phyloP scores from a whole-genome alignment of 1,140 invertebrate species.

The Drosophila virilis region DNA sequence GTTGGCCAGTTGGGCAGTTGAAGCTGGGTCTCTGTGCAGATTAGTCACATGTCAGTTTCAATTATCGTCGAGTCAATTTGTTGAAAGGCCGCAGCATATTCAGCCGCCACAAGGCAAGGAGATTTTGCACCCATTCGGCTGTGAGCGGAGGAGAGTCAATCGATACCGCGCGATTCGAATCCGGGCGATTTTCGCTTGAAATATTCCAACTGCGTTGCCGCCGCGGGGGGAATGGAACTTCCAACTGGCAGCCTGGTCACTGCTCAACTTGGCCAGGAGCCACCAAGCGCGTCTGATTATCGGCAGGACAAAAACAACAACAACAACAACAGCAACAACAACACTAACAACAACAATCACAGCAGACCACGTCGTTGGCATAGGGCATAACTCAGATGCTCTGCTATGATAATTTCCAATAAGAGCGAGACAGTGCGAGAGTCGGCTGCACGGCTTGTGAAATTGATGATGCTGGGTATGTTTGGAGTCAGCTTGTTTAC shows the following conservation, averaged over 20 bases:
- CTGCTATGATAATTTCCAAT: constrained; percentile 83
- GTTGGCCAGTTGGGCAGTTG: constrained; percentile 29
- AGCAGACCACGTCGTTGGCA: constrained; percentile 42
- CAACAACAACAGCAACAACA: constrained; percentile 13
- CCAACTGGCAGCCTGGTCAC: not conserved
- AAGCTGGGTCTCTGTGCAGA: constrained; percentile 65
- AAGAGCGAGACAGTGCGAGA: constrained; percentile 37
- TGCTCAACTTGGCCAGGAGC: constrained; percentile 48
- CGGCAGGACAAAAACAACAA: constrained; percentile 69
- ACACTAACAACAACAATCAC: constrained; percentile 22
- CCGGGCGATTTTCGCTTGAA: constrained; percentile 75
- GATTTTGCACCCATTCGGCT: constrained; percentile 37
- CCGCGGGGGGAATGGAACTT: constrained; percentile 38
- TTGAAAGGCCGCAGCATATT: constrained; percentile 68
- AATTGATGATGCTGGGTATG: constrained; percentile 82
- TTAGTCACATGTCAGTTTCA: constrained; percentile 84
- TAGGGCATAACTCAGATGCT: constrained; percentile 82
- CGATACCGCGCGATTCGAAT: constrained; percentile 69
- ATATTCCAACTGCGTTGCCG: constrained; percentile 69
- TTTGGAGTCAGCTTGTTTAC: constrained; percentile 83
- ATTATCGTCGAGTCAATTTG: constrained; percentile 83
- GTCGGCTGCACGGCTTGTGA: constrained; percentile 24
- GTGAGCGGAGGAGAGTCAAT: constrained; percentile 53
- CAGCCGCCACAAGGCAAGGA: constrained; percentile 45
- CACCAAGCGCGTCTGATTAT: constrained; percentile 81